A percentile compares a stretch with the other conserved stretches of the same genome.
Evolutionary conservation across 2,113 vertebrate species (phyloP).

Genomic region (Delphinapterus leucas): DNA sequence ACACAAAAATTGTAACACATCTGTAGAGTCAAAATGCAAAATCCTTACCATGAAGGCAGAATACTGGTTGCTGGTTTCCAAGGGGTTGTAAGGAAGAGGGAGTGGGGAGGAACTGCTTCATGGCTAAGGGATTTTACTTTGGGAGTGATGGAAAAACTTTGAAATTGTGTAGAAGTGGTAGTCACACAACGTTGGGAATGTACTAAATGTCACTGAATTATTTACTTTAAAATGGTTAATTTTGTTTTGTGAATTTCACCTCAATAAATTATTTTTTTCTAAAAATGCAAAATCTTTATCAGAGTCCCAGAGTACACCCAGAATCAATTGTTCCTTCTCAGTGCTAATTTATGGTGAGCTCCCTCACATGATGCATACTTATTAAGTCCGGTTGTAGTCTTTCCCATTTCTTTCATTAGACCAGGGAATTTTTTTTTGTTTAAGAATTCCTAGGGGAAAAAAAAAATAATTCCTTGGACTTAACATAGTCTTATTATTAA

Average conservation of each 20-base stretch:
- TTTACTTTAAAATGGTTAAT: background rate
- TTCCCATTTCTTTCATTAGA: background rate
- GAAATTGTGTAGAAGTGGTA: background rate
- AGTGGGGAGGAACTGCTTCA: background rate
- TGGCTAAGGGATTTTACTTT: background rate
- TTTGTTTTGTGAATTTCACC: background rate
- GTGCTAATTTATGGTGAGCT: accelerated
- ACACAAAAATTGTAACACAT: background rate
- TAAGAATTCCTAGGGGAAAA: background rate
- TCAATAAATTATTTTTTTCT: background rate
- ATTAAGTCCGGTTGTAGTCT: background rate
- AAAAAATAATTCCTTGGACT: background rate
- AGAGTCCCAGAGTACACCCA: background rate
- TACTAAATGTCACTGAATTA: background rate
- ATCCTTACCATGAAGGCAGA: background rate
- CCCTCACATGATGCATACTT: accelerated
- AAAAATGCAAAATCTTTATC: background rate
- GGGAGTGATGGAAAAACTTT: background rate
- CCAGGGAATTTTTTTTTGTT: background rate
- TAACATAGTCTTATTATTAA: background rate
- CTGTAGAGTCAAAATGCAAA: background rate
- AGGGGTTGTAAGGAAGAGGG: background rate
- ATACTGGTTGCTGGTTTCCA: background rate
- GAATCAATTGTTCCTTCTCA: background rate
- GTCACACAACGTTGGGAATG: background rate